These are phyloP conservation scores for Tursiops truncatus DNA, from an alignment of 2,113 vertebrate genomes.

Conservation along the genomic window DNA sequence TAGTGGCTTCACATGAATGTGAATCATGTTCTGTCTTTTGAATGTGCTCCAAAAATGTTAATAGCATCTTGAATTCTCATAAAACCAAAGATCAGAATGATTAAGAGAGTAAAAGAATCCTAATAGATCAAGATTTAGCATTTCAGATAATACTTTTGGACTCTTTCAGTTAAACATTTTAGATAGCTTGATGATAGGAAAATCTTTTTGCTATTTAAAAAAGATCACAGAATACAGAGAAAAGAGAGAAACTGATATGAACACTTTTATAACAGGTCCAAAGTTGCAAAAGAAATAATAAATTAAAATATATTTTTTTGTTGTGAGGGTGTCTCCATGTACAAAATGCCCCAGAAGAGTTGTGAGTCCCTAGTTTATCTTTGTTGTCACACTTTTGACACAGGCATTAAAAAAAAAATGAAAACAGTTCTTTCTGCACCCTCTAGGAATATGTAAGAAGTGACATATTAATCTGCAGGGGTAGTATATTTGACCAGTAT, in stretches of 20 bases:
- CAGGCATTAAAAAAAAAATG: not conserved
- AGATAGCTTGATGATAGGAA: not conserved
- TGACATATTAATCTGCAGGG: not conserved
- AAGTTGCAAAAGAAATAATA: not conserved
- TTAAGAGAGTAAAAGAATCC: not conserved
- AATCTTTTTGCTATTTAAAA: not conserved
- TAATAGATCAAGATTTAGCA: not conserved
- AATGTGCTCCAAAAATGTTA: not conserved
- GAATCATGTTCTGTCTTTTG: not conserved
- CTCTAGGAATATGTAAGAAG: conserved; percentile 31
- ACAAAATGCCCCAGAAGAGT: not conserved
- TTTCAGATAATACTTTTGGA: not conserved
- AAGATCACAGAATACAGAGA: not conserved
- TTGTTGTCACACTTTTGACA: conserved; percentile 16
- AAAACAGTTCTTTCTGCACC: not conserved
- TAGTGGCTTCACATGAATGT: not conserved
- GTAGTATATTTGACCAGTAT: not conserved
- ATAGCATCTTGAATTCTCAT: conserved; percentile 10
- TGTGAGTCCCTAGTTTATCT: not conserved
- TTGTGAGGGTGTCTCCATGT: not conserved
- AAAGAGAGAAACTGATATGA: not conserved
- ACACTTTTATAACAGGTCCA: not conserved
- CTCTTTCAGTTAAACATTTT: not conserved
- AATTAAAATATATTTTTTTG: not conserved
- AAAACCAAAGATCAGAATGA: not conserved